phyloP scores from a whole-genome alignment of 1,140 invertebrate species.

The Chlorops oryzae region DNA sequence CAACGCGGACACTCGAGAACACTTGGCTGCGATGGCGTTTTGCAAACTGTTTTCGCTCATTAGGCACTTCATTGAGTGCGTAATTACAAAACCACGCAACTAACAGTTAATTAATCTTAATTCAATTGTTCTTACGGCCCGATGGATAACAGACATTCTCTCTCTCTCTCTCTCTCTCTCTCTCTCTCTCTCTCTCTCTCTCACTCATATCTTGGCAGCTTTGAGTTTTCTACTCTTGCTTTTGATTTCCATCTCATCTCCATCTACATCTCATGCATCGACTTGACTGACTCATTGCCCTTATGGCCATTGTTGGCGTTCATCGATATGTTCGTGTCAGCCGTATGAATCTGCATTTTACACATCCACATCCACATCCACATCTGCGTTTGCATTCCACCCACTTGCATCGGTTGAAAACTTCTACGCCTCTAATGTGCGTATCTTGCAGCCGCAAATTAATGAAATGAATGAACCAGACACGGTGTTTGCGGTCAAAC shows the following conservation, averaged over 20 bases:
- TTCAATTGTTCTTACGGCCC: neutral
- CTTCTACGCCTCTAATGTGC: too few relatives aligned
- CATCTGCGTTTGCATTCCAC: too few relatives aligned
- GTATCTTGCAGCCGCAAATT: too few relatives aligned
- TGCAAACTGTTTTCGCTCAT: slow-evolving; percentile 5
- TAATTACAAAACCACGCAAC: slow-evolving; percentile 4
- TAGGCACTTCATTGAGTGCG: slow-evolving; percentile 8
- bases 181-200: neutral
- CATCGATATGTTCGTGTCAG: too few relatives aligned
- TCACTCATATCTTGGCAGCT: neutral
- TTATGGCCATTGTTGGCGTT: too few relatives aligned
- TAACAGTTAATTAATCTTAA: slow-evolving; percentile 11
- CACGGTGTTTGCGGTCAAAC: too few relatives aligned
- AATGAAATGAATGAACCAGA: too few relatives aligned
- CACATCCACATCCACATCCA: too few relatives aligned
- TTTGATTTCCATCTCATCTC: neutral
- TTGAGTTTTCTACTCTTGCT: neutral
- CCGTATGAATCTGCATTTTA: too few relatives aligned
- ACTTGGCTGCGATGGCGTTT: too few relatives aligned
- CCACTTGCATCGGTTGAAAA: too few relatives aligned
- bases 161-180: neutral
- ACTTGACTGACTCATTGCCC: slow-evolving; percentile 7
- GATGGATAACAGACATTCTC: neutral
- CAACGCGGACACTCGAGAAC: too few relatives aligned
- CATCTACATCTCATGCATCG: neutral